Base-by-base conservation (phyloP, 1,140 invertebrate species). In the Drosophila paulistorum region DNA sequence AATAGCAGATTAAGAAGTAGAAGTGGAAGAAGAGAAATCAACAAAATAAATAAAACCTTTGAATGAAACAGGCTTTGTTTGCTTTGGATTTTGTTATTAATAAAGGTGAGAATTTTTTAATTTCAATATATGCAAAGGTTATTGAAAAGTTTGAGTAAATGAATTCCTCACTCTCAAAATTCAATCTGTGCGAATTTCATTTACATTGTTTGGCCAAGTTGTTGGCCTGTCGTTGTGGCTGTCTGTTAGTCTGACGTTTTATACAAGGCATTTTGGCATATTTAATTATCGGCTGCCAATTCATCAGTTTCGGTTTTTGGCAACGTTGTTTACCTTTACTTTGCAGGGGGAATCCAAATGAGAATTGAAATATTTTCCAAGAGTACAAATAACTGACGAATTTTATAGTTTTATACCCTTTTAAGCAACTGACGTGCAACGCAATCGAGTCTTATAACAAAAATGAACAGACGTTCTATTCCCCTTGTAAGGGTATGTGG, bases 261-360 rank as follows among this genome's bases (percentile, higher is more conserved):
- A 11, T 51, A 51, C 45, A 51, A 26, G 55, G 55, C 68, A 55
- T 41, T 65, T 77, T 73, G 74, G 71, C 71, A 77, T 77, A 77
- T 74, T 77, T 77, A 77, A 77, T 77, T 77, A 74, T 77, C 17
- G 45, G 45, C 63, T 70, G 67, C 55, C 63, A 70, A 74, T 74
- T 74, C 71, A 74, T 77, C 66, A 64, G 64, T 11, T 51, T 37
- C 41, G 37, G 58, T 59, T 62, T 62, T 54, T 65, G 45, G 58
- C 7, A 20, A 9, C 30, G 69, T 70, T 65, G 37, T 74, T 74
- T 74, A 72, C 68, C 54, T 64, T 74, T 74, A 69, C 64, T 76
- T 73, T 73, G 65, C 70, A 68, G 61, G 45, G 45, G 45, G 45
- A 10, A 7, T 5, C n/a, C 4, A 5, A 7, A 7, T 48, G 7